A percentile compares a stretch with the other conserved stretches of the same genome.
Evolutionary conservation across 2,113 vertebrate genomes (phyloP).

Genomic region (Beaufortia kweichowensis): DNA sequence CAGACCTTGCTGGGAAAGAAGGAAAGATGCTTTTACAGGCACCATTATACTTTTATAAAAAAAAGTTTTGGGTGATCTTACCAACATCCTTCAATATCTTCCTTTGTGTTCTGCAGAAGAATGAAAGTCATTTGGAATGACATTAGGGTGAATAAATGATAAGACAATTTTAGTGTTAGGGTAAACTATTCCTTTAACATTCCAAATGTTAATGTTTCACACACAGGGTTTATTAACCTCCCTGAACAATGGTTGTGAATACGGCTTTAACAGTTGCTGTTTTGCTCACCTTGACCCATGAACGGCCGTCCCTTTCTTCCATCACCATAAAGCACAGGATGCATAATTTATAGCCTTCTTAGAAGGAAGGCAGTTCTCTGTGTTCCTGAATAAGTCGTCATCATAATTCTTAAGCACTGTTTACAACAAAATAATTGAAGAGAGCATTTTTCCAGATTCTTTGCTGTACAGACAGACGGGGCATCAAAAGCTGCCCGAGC

Average conservation of each 20-base stretch:
- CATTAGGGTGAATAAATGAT: too few relatives aligned
- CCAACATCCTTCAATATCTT: too few relatives aligned
- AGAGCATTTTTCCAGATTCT: constrained; percentile 45
- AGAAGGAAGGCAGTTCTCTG: constrained; percentile 31
- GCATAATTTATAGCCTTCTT: neutral
- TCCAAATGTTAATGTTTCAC: too few relatives aligned
- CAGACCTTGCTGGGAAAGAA: too few relatives aligned
- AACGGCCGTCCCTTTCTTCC: neutral
- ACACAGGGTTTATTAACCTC: too few relatives aligned
- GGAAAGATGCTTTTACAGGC: too few relatives aligned
- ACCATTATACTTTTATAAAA: too few relatives aligned
- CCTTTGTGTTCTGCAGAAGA: too few relatives aligned
- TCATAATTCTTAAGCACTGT: constrained; percentile 35
- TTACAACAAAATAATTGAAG: constrained; percentile 10
- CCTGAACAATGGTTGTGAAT: neutral
- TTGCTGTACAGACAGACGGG: constrained; percentile 9
- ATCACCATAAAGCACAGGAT: neutral
- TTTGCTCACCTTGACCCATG: constrained; percentile 7
- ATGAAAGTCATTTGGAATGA: too few relatives aligned
- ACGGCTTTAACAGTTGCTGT: neutral
- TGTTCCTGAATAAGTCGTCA: constrained; percentile 44
- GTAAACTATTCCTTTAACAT: too few relatives aligned
- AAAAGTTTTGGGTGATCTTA: too few relatives aligned
- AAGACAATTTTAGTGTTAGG: too few relatives aligned
- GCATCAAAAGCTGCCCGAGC: constrained; percentile 28